Evolutionary conservation across 53 echinoderm and acorn worm genomes (phyloP), one percentile per base, ranked within the genome.

Genomic region (Paelopatides confundens): DNA sequence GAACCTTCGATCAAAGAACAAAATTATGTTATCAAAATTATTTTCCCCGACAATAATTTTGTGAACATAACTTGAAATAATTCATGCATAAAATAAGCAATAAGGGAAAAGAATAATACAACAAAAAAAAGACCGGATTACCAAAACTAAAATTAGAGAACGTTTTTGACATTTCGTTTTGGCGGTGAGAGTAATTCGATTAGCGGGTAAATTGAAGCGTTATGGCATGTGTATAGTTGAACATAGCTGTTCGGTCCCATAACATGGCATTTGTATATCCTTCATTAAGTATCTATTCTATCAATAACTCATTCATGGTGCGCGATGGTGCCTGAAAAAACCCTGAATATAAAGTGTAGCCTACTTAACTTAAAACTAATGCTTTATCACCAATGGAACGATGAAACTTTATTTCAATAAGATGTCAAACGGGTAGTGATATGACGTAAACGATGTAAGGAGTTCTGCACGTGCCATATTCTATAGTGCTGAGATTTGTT

Each of bases 101-200:
- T 58, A 58, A 58, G 58, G 21, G 24, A 58, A 58, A 58, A 58
- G 58, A 58, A 58, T 23, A 58, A 58, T 6, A 58, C 6, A 58
- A 6, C 14, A 48, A 48, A 48, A 48, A 48, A 48, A 58, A 58
- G 21, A 58, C 21, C 2, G 21, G 24, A 58, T 23, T 21, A 54
- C 17, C 23, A 29, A 69, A 69, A 35, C 36, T 66, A 27, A 66
- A 66, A 66, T 70, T 70, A 70, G 26, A 17, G 36, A n/a, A n/a
- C 39, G 36, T 70, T 18, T 70, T 36, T 70, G 70, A 70, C 70
- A 39, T 70, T 70, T 70, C n/a, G 58, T 58, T 58, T 58, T 58
- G 58, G 9, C 43, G 66, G 33, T 70, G 70, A 24, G 24, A 39
- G 36, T 70, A 70, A 70, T 70, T 70, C 70, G 24, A 70, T 70